These are phyloP conservation scores for Zophobas atratus DNA, from an alignment of 1,140 invertebrate species.

Conservation along the genomic window DNA sequence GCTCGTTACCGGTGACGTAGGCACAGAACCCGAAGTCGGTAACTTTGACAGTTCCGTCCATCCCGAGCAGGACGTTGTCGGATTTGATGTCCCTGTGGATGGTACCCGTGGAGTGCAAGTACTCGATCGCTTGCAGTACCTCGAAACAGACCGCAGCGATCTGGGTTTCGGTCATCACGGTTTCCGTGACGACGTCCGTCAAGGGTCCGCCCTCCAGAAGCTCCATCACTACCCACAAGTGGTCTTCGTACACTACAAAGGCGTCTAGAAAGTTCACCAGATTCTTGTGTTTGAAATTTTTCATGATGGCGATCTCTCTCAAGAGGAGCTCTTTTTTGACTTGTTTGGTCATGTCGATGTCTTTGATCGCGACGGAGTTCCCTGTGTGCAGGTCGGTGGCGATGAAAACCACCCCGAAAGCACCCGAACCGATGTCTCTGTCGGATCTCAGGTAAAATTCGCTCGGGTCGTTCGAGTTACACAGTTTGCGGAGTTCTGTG, in stretches of 20 bases:
- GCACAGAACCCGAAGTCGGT: slow-evolving; percentile 99
- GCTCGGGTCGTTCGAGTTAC: slow-evolving; percentile 83
- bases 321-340: slow-evolving; percentile 95
- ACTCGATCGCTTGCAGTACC: slow-evolving; percentile 93
- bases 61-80: slow-evolving; percentile 96
- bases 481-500: slow-evolving; percentile 85
- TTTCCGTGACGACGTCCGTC: slow-evolving; percentile 98
- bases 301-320: slow-evolving; percentile 95
- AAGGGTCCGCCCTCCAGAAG: slow-evolving; percentile 95
- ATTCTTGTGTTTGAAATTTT: slow-evolving; percentile 95
- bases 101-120: slow-evolving; percentile 93
- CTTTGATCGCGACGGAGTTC: slow-evolving; percentile 93
- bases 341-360: slow-evolving; percentile 95
- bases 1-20: slow-evolving; percentile 92
- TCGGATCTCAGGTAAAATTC: slow-evolving; percentile 83
- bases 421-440: slow-evolving; percentile 92
- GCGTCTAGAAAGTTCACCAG: slow-evolving; percentile 97
- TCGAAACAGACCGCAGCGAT: slow-evolving; percentile 96
- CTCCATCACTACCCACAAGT: slow-evolving; percentile 97
- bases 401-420: slow-evolving; percentile 93
- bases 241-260: slow-evolving; percentile 89
- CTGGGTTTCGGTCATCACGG: slow-evolving; percentile 97
- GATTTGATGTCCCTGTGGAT: slow-evolving; percentile 97
- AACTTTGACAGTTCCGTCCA: slow-evolving; percentile 97
- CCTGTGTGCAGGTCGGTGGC: slow-evolving; percentile 86